These are phyloP conservation scores for Monochamus saltuarius DNA, from an alignment of 1,140 invertebrate species.

Conservation along the genomic window DNA sequence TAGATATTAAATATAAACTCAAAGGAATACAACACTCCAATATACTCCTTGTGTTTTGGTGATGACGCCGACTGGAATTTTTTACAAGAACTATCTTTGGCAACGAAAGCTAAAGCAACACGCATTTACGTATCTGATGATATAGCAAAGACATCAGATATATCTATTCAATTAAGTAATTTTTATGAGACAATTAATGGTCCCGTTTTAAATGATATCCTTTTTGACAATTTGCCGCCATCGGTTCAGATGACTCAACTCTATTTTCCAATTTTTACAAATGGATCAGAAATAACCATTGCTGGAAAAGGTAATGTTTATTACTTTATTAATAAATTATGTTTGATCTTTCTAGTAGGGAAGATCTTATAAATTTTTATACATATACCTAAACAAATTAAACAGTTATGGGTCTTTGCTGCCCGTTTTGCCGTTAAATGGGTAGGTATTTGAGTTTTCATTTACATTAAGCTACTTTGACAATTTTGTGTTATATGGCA, in stretches of 20 bases:
- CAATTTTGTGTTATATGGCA: no score
- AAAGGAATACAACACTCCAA: conserved; percentile 44
- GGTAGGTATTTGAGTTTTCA: no score
- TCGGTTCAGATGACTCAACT: conserved; percentile 56
- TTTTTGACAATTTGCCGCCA: conserved; percentile 61
- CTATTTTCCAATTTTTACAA: conserved; percentile 57
- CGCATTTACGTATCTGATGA: conserved; percentile 68
- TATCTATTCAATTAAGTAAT: conserved; percentile 64
- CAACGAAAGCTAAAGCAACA: conserved; percentile 66
- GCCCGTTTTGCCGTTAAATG: no score
- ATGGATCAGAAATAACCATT: conserved; percentile 60
- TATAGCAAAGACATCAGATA: conserved; percentile 52
- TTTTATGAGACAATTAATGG: conserved; percentile 71
- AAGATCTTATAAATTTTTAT: no score
- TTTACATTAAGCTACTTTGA: no score
- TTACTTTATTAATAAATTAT: no score
- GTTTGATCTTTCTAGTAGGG: no score
- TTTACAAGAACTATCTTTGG: conserved; percentile 62
- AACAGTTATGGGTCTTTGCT: no score
- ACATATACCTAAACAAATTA: no score
- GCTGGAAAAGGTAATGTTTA: conserved; percentile 51
- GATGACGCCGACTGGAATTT: conserved; percentile 65
- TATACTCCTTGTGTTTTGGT: conserved; percentile 70
- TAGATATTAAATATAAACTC: conserved; percentile 28
- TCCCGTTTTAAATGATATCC: conserved; percentile 64